These are phyloP conservation scores for Myotis lucifugus DNA, from an alignment of 2,113 vertebrate genomes.

Conservation along the genomic window DNA sequence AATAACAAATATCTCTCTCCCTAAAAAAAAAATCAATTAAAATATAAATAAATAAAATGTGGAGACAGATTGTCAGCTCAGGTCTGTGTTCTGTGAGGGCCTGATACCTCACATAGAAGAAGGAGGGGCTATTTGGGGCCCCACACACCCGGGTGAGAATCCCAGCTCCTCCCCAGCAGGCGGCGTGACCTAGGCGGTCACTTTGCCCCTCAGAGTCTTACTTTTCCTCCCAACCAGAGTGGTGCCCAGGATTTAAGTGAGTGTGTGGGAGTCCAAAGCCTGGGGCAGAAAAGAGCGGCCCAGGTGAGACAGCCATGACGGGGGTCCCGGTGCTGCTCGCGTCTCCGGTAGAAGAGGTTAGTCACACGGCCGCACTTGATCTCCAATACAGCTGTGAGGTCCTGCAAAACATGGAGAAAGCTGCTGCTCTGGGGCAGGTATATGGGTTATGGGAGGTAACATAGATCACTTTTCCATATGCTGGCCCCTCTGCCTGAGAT, in stretches of 20 bases:
- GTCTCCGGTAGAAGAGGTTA: accelerated
- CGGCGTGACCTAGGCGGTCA: neutral
- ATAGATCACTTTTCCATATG: neutral
- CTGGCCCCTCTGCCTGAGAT: neutral
- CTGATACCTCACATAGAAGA: neutral
- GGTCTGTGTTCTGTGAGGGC: neutral
- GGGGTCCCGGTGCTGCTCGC: accelerated
- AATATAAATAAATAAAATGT: neutral
- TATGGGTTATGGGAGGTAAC: neutral
- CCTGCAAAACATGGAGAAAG: neutral
- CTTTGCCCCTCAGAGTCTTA: neutral
- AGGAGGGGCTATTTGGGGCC: neutral
- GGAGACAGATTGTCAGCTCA: neutral
- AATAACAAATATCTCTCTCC: too few species aligned
- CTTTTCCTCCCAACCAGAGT: neutral
- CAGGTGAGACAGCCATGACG: accelerated
- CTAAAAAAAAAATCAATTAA: too few species aligned
- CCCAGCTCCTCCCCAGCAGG: neutral
- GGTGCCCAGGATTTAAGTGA: neutral
- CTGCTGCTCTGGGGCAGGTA: too few species aligned
- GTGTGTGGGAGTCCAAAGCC: neutral
- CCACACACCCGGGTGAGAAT: neutral
- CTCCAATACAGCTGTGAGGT: too few species aligned
- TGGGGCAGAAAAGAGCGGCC: neutral
- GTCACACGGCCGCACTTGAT: accelerated